Percentiles rank a stretch among this genome's conserved stretches.
Conservation (phyloP, 2,888 invertebrate species). For the Zaprionus lineosus region DNA sequence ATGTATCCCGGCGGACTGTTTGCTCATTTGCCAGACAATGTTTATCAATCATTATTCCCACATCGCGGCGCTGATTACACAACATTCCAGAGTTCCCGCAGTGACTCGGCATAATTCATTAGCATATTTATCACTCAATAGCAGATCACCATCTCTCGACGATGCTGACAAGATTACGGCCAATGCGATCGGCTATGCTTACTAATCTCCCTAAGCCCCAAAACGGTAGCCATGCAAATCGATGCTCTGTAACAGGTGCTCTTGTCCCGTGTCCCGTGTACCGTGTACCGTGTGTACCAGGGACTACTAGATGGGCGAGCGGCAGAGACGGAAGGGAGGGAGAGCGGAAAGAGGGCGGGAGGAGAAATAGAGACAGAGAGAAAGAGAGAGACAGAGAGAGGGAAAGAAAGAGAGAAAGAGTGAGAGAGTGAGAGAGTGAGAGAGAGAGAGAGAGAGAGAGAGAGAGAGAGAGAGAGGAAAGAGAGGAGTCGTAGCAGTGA, state of each 20-base stretch:
- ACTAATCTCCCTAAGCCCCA: slow-evolving; percentile 8
- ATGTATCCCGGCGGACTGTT: no score
- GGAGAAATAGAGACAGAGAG: no score
- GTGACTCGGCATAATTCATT: slow-evolving; percentile 46
- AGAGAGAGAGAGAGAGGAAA: background rate
- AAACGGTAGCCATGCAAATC: slow-evolving; percentile 63
- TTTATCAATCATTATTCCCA: slow-evolving; percentile 20
- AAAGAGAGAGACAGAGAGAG: no score
- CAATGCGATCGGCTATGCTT: slow-evolving; percentile 31
- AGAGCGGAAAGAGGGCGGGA: no score
- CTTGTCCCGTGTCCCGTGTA: slow-evolving; percentile 41
- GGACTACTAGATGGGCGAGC: no score
- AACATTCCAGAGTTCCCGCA: slow-evolving; percentile 23
- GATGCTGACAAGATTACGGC: slow-evolving; percentile 46
- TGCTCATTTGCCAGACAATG: background rate
- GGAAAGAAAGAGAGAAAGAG: no score
- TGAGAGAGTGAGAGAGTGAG: background rate
- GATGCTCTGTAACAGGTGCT: slow-evolving; percentile 67
- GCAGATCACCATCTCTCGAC: slow-evolving; percentile 28
- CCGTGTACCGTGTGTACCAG: slow-evolving; percentile 21
- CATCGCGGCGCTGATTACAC: slow-evolving; percentile 43
- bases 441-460: background rate
- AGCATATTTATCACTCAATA: slow-evolving; percentile 53
- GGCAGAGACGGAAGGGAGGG: no score
- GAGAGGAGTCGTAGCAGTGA: background rate